A percentile compares a stretch with the other conserved stretches of the same genome.
Evolutionary conservation across 92 coral and sea anemone species (phyloP).

Genomic region (Palythoa caribaeorum): DNA sequence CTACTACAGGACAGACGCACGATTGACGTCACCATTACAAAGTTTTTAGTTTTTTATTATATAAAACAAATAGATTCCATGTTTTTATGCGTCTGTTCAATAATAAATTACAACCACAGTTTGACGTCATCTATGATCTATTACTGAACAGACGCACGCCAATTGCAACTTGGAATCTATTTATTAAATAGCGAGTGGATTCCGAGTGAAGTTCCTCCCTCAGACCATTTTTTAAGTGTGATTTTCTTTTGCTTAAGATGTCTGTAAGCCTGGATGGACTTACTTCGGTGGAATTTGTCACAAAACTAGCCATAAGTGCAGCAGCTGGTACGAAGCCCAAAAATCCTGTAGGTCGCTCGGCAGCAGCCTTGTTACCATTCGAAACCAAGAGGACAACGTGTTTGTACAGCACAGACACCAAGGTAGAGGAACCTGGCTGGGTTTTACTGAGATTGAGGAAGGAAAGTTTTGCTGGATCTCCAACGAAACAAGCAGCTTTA

Average conservation of each 20-base stretch:
- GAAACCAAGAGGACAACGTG: constrained; percentile 32
- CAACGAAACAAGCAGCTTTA: constrained; percentile 1
- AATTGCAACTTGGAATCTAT: too few relatives aligned
- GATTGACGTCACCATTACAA: too few relatives aligned
- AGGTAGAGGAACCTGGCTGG: constrained; percentile 19
- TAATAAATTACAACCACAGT: too few relatives aligned
- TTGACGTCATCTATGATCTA: too few relatives aligned
- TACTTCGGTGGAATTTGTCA: constrained; percentile 33
- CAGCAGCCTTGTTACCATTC: constrained; percentile 17
- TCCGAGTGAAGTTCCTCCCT: not conserved
- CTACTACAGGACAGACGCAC: too few relatives aligned
- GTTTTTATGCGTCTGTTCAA: too few relatives aligned
- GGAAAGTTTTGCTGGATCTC: constrained; percentile 15
- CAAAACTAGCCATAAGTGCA: constrained; percentile 6
- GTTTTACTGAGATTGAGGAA: not conserved
- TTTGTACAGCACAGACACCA: constrained; percentile 33
- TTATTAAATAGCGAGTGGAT: not conserved
- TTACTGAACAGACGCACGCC: too few relatives aligned
- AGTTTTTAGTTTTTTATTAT: too few relatives aligned
- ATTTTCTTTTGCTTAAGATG: not conserved
- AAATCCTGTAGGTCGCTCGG: not conserved
- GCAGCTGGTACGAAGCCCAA: constrained; percentile 9
- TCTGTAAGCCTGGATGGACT: constrained; percentile 30
- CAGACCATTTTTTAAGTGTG: not conserved
- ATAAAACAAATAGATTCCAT: too few relatives aligned